A percentile compares a stretch with the other conserved stretches of the same genome.
Evolutionary conservation across 2,113 vertebrate species (phyloP).

Genomic region (Nycticorax nycticorax): DNA sequence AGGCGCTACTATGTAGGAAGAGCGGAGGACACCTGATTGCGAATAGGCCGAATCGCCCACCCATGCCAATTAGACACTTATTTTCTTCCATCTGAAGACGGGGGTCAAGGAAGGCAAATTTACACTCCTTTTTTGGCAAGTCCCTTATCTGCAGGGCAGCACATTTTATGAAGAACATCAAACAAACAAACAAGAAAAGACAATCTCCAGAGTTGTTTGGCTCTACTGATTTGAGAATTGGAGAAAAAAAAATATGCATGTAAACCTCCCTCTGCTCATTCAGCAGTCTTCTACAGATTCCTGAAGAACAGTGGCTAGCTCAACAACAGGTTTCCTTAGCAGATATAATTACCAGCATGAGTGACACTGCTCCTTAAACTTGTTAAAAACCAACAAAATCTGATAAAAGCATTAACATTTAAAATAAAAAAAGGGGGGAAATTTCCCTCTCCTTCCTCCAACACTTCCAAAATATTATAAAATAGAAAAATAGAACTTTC

Average conservation of each 20-base stretch:
- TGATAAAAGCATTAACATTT: neutral
- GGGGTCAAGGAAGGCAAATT: slow-evolving; percentile 14
- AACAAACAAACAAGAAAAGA: neutral
- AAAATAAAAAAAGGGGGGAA: neutral
- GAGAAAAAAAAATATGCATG: neutral
- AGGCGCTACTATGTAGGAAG: neutral
- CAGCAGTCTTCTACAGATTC: neutral
- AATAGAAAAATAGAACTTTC: slow-evolving; percentile 33
- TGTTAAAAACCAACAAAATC: neutral
- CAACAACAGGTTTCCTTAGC: slow-evolving; percentile 52
- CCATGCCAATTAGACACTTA: neutral
- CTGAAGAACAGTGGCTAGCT: neutral
- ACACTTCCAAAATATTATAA: neutral
- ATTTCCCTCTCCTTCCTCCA: neutral
- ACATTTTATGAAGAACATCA: neutral
- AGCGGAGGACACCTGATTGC: neutral
- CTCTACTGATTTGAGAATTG: neutral
- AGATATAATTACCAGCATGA: slow-evolving; percentile 3
- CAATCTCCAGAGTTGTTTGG: neutral
- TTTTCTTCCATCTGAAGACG: neutral
- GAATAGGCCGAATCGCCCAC: neutral
- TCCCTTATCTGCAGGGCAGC: neutral
- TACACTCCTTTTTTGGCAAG: neutral
- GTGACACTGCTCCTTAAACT: slow-evolving; percentile 9
- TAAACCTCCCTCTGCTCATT: neutral